A percentile compares a stretch with the other conserved stretches of the same genome.
Conservation (phyloP, 1,140 invertebrate genomes). For the Drosophila kikkawai region DNA sequence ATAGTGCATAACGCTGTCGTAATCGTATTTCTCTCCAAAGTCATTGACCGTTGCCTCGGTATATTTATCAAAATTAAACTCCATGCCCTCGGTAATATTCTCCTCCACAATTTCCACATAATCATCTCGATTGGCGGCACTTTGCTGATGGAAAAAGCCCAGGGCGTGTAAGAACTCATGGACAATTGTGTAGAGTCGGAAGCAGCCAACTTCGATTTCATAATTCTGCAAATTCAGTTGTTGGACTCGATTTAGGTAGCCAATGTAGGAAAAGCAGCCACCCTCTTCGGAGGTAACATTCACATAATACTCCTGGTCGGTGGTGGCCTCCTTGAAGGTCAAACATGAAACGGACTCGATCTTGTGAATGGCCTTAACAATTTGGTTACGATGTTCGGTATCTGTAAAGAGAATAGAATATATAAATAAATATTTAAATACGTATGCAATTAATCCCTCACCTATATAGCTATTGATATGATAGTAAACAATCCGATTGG, state of each 20-base stretch:
- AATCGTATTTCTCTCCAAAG: conserved; percentile 87
- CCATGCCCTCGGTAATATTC: conserved; percentile 86
- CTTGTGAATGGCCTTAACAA: conserved; percentile 38
- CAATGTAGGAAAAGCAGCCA: conserved; percentile 86
- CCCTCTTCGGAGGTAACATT: conserved; percentile 55
- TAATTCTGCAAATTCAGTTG: conserved; percentile 86
- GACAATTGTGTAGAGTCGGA: conserved; percentile 87
- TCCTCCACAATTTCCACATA: conserved; percentile 87
- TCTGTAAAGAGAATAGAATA: conserved; percentile 23
- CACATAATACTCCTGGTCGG: conserved; percentile 56
- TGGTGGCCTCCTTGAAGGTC: conserved; percentile 61
- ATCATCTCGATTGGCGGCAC: conserved; percentile 87
- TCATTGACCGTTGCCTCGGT: conserved; percentile 85
- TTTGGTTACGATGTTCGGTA: conserved; percentile 53
- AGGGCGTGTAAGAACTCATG: conserved; percentile 89
- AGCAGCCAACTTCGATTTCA: conserved; percentile 86
- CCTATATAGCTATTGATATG: conserved; percentile 85
- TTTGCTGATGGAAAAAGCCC: conserved; percentile 88
- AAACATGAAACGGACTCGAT: conserved; percentile 61
- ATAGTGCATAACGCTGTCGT: conserved; percentile 92
- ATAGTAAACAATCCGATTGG: conserved; percentile 87
- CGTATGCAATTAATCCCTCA: not conserved
- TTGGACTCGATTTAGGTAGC: conserved; percentile 85
- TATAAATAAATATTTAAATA: not conserved
- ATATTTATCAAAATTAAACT: conserved; percentile 87